Conservation (phyloP, 2,113 vertebrate genomes). For the Epinephelus fuscoguttatus region DNA sequence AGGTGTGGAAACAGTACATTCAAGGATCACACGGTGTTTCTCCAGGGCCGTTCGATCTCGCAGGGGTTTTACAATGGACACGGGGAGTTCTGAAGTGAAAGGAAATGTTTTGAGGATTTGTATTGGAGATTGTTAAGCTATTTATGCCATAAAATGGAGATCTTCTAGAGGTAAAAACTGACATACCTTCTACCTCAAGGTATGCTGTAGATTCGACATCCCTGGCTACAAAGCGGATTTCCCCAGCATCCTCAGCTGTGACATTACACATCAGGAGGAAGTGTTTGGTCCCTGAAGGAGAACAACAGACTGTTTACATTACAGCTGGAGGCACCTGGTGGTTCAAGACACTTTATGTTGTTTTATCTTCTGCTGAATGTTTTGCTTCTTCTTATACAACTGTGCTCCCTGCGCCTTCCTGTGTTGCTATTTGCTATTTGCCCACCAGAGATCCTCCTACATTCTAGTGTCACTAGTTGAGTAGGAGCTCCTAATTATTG, state of each 20-base stretch:
- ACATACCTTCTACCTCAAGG: constrained; percentile 90
- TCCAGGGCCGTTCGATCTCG: constrained; percentile 92
- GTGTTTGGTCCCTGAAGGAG: constrained; percentile 88
- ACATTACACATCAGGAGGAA: constrained; percentile 91
- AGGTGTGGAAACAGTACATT: constrained; percentile 90
- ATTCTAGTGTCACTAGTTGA: no score
- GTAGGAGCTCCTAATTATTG: no score
- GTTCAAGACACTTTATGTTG: not conserved
- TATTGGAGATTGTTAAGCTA: not conserved
- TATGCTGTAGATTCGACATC: constrained; percentile 84
- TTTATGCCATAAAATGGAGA: not conserved
- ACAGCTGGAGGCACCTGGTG: no score
- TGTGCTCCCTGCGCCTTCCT: not conserved
- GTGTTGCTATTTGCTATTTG: not conserved
- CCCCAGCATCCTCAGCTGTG: constrained; percentile 87
- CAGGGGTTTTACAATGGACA: constrained; percentile 91
- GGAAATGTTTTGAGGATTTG: fast-evolving
- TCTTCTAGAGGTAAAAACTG: fast-evolving
- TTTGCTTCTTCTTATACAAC: not conserved
- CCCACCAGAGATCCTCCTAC: constrained; percentile 8
- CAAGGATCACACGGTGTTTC: constrained; percentile 91
- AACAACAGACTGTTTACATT: not conserved
- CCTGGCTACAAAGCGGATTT: constrained; percentile 88
- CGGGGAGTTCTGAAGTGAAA: constrained; percentile 86
- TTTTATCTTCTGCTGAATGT: not conserved